These are phyloP conservation scores for Rhabdomys dilectus DNA, from an alignment of 2,113 vertebrate genomes.

Conservation along the genomic window DNA sequence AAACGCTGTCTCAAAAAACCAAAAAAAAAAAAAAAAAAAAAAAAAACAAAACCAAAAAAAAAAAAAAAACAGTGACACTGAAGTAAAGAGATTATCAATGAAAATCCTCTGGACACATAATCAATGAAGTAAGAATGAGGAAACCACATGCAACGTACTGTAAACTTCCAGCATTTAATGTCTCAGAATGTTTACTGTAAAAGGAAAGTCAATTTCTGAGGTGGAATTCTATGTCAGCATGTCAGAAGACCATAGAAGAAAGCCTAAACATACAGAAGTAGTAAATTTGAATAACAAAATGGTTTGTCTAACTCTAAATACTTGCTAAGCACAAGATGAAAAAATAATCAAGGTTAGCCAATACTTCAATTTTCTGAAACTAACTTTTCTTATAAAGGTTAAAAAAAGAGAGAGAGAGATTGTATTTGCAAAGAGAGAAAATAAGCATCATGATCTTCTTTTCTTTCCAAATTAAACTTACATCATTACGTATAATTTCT, in stretches of 20 bases:
- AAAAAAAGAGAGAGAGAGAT: not conserved
- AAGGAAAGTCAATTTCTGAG: not conserved
- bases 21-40: no score
- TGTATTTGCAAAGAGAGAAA: constrained; percentile 15
- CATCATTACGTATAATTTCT: constrained; percentile 98
- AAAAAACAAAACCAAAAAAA: no score
- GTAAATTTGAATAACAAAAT: constrained; percentile 28
- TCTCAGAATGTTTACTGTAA: not conserved
- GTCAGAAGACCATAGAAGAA: constrained; percentile 1
- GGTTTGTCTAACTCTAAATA: constrained; percentile 38
- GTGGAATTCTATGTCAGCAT: not conserved
- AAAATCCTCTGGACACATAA: constrained; percentile 12
- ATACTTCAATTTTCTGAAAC: not conserved
- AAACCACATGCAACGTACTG: not conserved
- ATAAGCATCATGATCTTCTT: not conserved
- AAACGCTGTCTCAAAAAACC: no score
- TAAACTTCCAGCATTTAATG: not conserved
- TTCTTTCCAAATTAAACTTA: constrained; percentile 85
- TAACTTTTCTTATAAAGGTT: not conserved
- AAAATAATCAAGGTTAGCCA: constrained; percentile 20
- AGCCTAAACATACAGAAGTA: constrained; percentile 21
- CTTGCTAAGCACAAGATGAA: not conserved
- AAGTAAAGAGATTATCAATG: not conserved
- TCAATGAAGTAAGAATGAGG: not conserved
- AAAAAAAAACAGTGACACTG: not conserved